Percentiles rank a stretch among this genome's conserved stretches.
These are phyloP conservation scores for Allobates femoralis DNA, from an alignment of 2,797 vertebrate genomes.

Conservation along the genomic window DNA sequence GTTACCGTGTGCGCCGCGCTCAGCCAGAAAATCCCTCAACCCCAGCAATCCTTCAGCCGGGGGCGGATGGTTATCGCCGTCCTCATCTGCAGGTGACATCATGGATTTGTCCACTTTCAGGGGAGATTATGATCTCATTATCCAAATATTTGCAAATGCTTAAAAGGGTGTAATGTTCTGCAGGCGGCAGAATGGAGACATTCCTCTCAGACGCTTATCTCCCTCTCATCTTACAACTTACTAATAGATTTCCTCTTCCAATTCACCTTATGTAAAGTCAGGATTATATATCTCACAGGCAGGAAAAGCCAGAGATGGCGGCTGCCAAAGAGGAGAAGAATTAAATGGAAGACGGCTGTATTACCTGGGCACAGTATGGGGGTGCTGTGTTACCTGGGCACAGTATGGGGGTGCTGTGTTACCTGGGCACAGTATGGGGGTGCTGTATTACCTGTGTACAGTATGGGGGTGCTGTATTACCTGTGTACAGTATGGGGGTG, in stretches of 20 bases:
- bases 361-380: not conserved
- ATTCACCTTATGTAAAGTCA: constrained; percentile 11
- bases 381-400: not conserved
- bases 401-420: not conserved
- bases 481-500: not conserved
- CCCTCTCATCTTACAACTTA: not conserved
- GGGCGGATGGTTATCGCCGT: constrained; percentile 31
- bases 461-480: not conserved
- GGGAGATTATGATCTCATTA: constrained; percentile 61
- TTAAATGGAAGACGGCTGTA: not conserved
- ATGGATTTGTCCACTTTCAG: constrained; percentile 49
- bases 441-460: not conserved
- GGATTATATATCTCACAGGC: not conserved
- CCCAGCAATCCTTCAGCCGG: constrained; percentile 33
- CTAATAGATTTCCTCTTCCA: not conserved
- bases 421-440: not conserved
- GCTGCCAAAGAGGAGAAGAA: too few relatives aligned
- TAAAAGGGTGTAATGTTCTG: constrained; percentile 55
- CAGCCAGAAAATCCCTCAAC: constrained; percentile 12
- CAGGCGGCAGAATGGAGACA: constrained; percentile 23
- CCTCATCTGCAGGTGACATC: constrained; percentile 55
- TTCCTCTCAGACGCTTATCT: constrained; percentile 1
- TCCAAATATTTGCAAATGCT: constrained; percentile 59
- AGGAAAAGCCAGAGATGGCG: not conserved
- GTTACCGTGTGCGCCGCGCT: not conserved